Percentiles rank a stretch among this genome's conserved stretches.
Conservation (phyloP, 2,113 vertebrate species). For the Pangasianodon gigas region DNA sequence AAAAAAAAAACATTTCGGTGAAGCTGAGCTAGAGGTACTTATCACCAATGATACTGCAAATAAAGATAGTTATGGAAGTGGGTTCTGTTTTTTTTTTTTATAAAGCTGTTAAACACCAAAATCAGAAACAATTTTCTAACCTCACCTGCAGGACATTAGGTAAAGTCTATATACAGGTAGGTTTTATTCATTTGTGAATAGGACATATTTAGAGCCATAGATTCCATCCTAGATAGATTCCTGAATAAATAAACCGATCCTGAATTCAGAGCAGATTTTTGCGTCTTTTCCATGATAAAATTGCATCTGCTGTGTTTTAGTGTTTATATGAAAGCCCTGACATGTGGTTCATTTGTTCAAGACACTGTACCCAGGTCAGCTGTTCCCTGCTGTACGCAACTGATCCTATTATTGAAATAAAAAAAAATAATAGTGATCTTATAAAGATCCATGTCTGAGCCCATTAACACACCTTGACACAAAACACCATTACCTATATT, state of each 20-base stretch:
- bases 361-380: not conserved
- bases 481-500: not conserved
- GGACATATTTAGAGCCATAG: not conserved
- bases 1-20: not conserved
- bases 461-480: not conserved
- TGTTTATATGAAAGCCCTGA: not conserved
- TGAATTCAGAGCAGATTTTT: not conserved
- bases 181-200: no score
- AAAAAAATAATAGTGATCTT: not conserved
- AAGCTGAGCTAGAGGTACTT: not conserved
- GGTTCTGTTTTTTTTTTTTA: not conserved
- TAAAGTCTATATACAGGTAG: not conserved
- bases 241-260: not conserved
- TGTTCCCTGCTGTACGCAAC: not conserved
- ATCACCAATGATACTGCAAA: not conserved
- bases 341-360: not conserved
- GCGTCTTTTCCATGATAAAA: not conserved
- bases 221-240: not conserved
- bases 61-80: not conserved
- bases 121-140: not conserved
- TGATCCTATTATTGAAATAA: not conserved
- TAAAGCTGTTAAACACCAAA: not conserved
- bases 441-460: not conserved
- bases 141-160: not conserved
- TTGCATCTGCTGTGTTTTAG: not conserved